A percentile compares a stretch with the other conserved stretches of the same genome.
phyloP scores from a whole-genome alignment of 2,888 invertebrate genomes.

The Strigamia maritima region DNA sequence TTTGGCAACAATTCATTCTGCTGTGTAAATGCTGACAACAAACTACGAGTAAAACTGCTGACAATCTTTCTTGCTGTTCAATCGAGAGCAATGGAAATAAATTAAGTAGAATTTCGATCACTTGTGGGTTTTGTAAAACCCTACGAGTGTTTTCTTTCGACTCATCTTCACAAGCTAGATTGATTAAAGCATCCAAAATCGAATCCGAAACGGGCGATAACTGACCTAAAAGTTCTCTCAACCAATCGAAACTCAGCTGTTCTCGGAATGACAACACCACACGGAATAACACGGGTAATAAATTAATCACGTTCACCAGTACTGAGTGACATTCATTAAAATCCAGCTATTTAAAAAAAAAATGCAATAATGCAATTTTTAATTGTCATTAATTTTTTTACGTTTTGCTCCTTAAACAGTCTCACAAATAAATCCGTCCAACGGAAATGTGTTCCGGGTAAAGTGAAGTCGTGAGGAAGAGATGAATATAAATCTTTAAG shows the following conservation, averaged over 20 bases:
- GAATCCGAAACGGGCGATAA: background rate
- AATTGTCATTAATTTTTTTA: background rate
- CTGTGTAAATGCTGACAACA: slow-evolving; percentile 56
- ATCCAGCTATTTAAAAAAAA: background rate
- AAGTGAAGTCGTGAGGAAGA: background rate
- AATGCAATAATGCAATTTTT: background rate
- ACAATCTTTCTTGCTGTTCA: slow-evolving; percentile 53
- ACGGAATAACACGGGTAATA: background rate
- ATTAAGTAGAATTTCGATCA: slow-evolving; percentile 56
- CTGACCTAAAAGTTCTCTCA: background rate
- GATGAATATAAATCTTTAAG: background rate
- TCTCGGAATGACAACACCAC: background rate
- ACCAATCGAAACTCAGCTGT: slow-evolving; percentile 26
- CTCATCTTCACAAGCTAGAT: background rate
- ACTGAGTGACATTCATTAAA: background rate
- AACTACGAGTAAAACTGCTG: slow-evolving; percentile 52
- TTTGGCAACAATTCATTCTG: slow-evolving; percentile 58
- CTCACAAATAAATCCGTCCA: slow-evolving; percentile 46
- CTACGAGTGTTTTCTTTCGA: background rate
- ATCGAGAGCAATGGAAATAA: slow-evolving; percentile 56
- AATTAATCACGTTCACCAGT: background rate
- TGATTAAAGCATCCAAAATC: background rate
- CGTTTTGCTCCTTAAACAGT: background rate
- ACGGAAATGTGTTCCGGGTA: slow-evolving; percentile 48
- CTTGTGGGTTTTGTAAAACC: slow-evolving; percentile 52